These are phyloP conservation scores for Brachyalestes nurse DNA, from an alignment of 2,797 vertebrate genomes.

Conservation along the genomic window DNA sequence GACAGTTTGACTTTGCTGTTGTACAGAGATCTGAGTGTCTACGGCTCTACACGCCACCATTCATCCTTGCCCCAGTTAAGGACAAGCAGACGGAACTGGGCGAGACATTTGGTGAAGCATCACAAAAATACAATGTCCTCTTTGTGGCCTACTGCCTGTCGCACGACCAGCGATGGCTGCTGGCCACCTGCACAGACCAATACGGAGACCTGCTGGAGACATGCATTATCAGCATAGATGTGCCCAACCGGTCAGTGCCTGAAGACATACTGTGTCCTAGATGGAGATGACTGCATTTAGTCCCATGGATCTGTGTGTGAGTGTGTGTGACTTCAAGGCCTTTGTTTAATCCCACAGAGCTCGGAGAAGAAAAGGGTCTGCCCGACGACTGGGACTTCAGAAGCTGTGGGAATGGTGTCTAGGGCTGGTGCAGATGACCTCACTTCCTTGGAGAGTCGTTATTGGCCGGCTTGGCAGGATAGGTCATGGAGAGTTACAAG, in stretches of 20 bases:
- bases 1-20: conserved; percentile 72
- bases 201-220: conserved; percentile 97
- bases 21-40: conserved; percentile 85
- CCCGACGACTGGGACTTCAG: conserved; percentile 92
- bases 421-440: conserved; percentile 97
- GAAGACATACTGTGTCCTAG: not conserved
- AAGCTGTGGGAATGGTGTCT: conserved; percentile 99
- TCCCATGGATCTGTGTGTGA: not conserved
- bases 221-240: conserved; percentile 95
- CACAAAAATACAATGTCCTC: conserved; percentile 97
- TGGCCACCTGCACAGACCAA: conserved; percentile 96
- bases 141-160: conserved; percentile 98
- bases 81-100: conserved; percentile 98
- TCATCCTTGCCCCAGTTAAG: conserved; percentile 95
- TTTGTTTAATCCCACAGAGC: conserved; percentile 76
- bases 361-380: conserved; percentile 96
- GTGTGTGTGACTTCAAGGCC: not conserved
- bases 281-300: not conserved
- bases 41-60: conserved; percentile 94
- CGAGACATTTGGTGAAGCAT: conserved; percentile 95
- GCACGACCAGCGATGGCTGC: conserved; percentile 96
- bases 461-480: conserved; percentile 96
- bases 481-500: conserved; percentile 96
- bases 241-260: conserved; percentile 90
- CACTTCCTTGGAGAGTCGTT: conserved; percentile 97